phyloP scores from a whole-genome alignment of 2,797 vertebrate species.

The Cryptoblepharus egeriae region DNA sequence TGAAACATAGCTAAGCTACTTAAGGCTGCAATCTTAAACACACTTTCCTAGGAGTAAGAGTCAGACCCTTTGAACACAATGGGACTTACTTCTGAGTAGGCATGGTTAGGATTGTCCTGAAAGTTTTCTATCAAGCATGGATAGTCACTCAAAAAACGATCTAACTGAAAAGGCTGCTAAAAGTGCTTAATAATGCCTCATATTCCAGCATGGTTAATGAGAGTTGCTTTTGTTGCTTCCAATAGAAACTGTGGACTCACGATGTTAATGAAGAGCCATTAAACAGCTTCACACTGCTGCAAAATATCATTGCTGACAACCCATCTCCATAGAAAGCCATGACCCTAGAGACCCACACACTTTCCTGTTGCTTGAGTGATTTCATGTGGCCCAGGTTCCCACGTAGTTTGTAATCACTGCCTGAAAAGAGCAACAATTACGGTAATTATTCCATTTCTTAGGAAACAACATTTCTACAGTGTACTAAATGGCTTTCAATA shows the following conservation, averaged over 20 bases:
- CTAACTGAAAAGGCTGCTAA: constrained; percentile 43
- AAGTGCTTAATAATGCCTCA: constrained; percentile 32
- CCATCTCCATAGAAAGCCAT: constrained; percentile 44
- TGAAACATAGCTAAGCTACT: constrained; percentile 26
- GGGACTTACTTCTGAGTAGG: no score
- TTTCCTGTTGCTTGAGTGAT: constrained; percentile 49
- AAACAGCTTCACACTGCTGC: constrained; percentile 42
- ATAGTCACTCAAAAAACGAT: constrained; percentile 10
- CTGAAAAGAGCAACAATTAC: constrained; percentile 47
- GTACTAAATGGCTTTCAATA: constrained; percentile 47
- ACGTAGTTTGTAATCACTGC: constrained; percentile 49
- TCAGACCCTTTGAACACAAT: no score
- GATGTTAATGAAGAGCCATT: constrained; percentile 56
- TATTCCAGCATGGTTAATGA: constrained; percentile 49
- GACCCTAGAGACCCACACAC: constrained; percentile 38
- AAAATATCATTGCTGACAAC: constrained; percentile 47
- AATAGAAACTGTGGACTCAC: constrained; percentile 36
- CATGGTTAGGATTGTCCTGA: no score
- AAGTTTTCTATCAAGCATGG: constrained; percentile 22
- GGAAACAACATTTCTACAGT: constrained; percentile 37
- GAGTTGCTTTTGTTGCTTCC: constrained; percentile 51
- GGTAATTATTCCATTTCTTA: constrained; percentile 34
- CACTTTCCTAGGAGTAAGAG: no score
- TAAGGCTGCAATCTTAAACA: no score
- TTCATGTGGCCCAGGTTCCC: constrained; percentile 44